phyloP scores from a whole-genome alignment of 2,888 invertebrate species.

The Thymelicus sylvestris region DNA sequence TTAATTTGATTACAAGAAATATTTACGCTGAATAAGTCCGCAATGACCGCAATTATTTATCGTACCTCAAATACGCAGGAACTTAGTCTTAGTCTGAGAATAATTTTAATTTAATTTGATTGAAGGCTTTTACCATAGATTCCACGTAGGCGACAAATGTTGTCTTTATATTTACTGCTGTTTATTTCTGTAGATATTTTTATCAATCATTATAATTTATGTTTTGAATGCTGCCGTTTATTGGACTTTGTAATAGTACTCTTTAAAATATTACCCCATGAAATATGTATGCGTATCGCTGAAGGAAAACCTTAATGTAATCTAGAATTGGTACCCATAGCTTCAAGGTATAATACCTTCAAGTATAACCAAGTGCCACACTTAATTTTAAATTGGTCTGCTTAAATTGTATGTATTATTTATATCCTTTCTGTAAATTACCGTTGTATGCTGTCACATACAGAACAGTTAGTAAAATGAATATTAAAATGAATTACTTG shows the following conservation, averaged over 20 bases:
- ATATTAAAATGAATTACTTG: constrained; percentile 33
- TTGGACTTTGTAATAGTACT: not conserved
- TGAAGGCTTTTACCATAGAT: constrained; percentile 2
- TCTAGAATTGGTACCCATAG: constrained; percentile 2
- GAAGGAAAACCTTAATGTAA: not conserved
- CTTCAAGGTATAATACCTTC: not conserved
- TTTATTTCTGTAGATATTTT: not conserved
- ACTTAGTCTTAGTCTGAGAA: not conserved
- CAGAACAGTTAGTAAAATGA: constrained; percentile 37
- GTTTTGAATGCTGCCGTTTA: not conserved
- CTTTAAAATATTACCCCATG: too few species aligned
- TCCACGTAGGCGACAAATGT: not conserved
- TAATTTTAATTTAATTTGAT: constrained; percentile 7
- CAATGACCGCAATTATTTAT: not conserved
- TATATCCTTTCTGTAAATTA: constrained; percentile 33
- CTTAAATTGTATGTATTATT: constrained; percentile 18
- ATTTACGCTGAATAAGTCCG: not conserved
- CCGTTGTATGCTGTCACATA: constrained; percentile 36
- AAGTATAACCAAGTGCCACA: not conserved
- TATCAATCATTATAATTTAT: not conserved
- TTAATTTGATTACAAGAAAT: not conserved
- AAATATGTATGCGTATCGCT: not conserved
- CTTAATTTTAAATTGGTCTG: constrained; percentile 11
- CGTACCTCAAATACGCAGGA: constrained; percentile 1
- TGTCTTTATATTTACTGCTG: not conserved